Evolutionary conservation across 2,113 vertebrate genomes (phyloP), one percentile per base, ranked within the genome.

Genomic region (Misgurnus mizolepis): DNA sequence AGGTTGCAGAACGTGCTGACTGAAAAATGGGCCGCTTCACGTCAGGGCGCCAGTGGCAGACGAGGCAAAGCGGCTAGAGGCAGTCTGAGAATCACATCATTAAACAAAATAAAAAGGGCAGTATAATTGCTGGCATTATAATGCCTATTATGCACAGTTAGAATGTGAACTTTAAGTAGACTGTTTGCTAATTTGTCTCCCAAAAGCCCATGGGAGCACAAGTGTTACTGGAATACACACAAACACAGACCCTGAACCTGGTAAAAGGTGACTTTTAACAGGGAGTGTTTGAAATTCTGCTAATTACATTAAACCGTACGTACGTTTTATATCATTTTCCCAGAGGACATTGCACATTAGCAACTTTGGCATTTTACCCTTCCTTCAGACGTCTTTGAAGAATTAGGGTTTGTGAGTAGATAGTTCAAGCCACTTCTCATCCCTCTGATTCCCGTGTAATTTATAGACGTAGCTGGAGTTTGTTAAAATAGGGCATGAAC

Each of bases 1-100:
- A 96, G 92, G 85, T 89, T 92, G 95, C 95, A 95, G 86, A 96
- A 94, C 89, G 76, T 86, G 82, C 88, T 34, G 89, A 88, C 88
- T 95, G 93, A 95, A 94, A 95, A 95, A 95, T 94, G 90, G 90
- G 81, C 83, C 18, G 39, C 86, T 88, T 81, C 84, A 92, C 79
- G 34, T 87, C 91, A 90, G 89, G 90, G 86, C 89, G 89, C 85
- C 74, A 84, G 82, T 91, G 89, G 90, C 90, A 88, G 83, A 87
- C 90, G 87, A 92, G 90, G 87, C 83, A 76, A 88, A 82, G 79
- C 87, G 84, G 82, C 81, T 90, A 78, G 55, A 60, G 84, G 82
- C 87, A 90, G 87, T 77, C 22, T 67, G n/a, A 78, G 84, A 88
- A 87, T 80, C 73, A 15, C 87, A 89, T 91, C 89, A 90, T 91